These are phyloP conservation scores for Graphium colonna DNA, from an alignment of 2,888 invertebrate species.

Conservation along the genomic window DNA sequence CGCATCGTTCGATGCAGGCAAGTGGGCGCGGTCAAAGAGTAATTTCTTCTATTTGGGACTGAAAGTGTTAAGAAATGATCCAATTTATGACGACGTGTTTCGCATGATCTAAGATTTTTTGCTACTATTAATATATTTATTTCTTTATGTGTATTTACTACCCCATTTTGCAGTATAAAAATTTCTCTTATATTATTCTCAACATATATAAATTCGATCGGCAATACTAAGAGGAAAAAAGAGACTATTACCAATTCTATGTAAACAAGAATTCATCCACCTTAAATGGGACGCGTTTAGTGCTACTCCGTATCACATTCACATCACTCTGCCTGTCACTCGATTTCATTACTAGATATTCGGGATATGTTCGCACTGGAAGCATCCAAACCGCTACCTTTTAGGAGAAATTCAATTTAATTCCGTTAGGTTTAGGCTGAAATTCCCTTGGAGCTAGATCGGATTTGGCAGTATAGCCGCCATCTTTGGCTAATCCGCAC, in stretches of 20 bases:
- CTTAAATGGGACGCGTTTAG: slow-evolving; percentile 17
- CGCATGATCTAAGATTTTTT: too few species aligned
- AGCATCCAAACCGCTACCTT: not conserved
- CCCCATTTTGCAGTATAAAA: too few species aligned
- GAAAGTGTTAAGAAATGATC: too few species aligned
- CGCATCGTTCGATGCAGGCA: too few species aligned
- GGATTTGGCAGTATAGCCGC: slow-evolving; percentile 26
- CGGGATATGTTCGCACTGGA: slow-evolving; percentile 18
- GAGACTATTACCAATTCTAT: slow-evolving; percentile 16
- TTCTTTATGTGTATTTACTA: too few species aligned
- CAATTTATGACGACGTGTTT: too few species aligned
- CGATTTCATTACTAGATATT: slow-evolving; percentile 15
- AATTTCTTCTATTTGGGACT: too few species aligned
- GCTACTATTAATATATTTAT: too few species aligned
- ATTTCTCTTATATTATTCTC: slow-evolving; percentile 21
- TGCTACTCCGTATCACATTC: not conserved
- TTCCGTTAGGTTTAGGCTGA: slow-evolving; percentile 26
- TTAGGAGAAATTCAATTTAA: slow-evolving; percentile 26
- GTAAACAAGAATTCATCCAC: too few species aligned
- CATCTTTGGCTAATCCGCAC: too few species aligned
- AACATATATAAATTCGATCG: slow-evolving; percentile 18
- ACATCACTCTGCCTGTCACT: slow-evolving; percentile 5
- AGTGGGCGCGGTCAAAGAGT: too few species aligned
- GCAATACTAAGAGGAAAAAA: slow-evolving; percentile 15
- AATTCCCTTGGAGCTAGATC: slow-evolving; percentile 17